These are phyloP conservation scores for Pycnomerus fuliginosus DNA, from an alignment of 2,888 invertebrate genomes.

Conservation along the genomic window DNA sequence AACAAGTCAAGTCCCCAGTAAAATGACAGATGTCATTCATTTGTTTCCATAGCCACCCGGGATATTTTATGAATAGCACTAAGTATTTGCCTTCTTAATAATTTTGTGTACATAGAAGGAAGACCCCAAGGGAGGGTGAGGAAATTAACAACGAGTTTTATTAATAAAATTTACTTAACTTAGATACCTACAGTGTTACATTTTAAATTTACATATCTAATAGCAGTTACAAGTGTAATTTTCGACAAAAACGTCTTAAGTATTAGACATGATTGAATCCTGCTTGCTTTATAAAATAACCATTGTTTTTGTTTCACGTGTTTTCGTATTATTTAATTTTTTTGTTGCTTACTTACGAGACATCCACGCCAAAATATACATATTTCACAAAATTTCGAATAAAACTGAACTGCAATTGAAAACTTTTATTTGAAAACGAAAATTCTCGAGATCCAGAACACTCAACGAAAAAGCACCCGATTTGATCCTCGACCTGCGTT, in stretches of 20 bases:
- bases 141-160: too few species aligned
- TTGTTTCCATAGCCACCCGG: too few species aligned
- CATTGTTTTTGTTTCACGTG: conserved; percentile 14
- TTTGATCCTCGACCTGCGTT: conserved; percentile 33
- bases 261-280: conserved; percentile 19
- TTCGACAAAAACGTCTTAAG: conserved; percentile 20
- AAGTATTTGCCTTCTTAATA: too few species aligned
- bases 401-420: too few species aligned
- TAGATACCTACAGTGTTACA: conserved; percentile 46
- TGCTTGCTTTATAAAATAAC: conserved; percentile 11
- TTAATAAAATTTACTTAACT: conserved; percentile 50
- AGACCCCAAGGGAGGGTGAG: too few species aligned
- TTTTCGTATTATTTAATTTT: too few species aligned
- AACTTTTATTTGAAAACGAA: conserved; percentile 8
- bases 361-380: conserved; percentile 13
- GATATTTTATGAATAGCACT: too few species aligned
- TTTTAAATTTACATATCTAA: conserved; percentile 45
- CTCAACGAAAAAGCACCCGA: conserved; percentile 13
- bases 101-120: too few species aligned
- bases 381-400: too few species aligned
- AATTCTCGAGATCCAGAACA: conserved; percentile 15
- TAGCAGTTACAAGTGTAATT: conserved; percentile 32
- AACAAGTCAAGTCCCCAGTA: too few species aligned
- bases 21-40: too few species aligned
- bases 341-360: too few species aligned